Percentiles rank a stretch among this genome's conserved stretches.
phyloP scores from a whole-genome alignment of 2,113 vertebrate species.

The Perccottus glenii region DNA sequence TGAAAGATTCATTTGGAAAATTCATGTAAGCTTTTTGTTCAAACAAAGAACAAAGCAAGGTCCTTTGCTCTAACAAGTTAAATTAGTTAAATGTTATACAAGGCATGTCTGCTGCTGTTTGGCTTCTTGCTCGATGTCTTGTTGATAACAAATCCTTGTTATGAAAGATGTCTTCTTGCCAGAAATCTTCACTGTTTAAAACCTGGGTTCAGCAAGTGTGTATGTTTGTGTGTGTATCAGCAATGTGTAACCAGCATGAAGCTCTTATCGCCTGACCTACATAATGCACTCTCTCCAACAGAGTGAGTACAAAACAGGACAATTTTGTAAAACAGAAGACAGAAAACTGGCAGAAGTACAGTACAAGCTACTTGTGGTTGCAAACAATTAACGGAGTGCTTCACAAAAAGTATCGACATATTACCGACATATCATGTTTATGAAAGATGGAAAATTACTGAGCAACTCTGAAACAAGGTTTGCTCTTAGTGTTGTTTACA shows the following conservation, averaged over 20 bases:
- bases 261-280: slow-evolving; percentile 76
- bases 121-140: not conserved
- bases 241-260: slow-evolving; percentile 75
- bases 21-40: too few species aligned
- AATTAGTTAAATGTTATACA: too few species aligned
- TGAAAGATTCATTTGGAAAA: too few species aligned
- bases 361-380: slow-evolving; percentile 63
- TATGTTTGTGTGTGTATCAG: slow-evolving; percentile 30
- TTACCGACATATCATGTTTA: slow-evolving; percentile 34
- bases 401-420: slow-evolving; percentile 50
- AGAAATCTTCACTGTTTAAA: not conserved
- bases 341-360: slow-evolving; percentile 15
- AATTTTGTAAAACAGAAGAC: slow-evolving; percentile 48
- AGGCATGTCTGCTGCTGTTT: not conserved
- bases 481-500: not conserved
- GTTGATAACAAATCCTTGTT: not conserved
- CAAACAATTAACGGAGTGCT: slow-evolving; percentile 27
- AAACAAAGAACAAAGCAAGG: too few species aligned
- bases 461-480: slow-evolving; percentile 10
- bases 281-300: slow-evolving; percentile 63
- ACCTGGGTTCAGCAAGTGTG: slow-evolving; percentile 50
- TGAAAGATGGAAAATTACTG: slow-evolving; percentile 55
- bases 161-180: not conserved
- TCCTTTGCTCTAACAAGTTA: not conserved
- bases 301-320: slow-evolving; percentile 50